A percentile compares a stretch with the other conserved stretches of the same genome.
Evolutionary conservation across 2,797 vertebrate species (phyloP).

Genomic region (Chelidonichthys spinosus): DNA sequence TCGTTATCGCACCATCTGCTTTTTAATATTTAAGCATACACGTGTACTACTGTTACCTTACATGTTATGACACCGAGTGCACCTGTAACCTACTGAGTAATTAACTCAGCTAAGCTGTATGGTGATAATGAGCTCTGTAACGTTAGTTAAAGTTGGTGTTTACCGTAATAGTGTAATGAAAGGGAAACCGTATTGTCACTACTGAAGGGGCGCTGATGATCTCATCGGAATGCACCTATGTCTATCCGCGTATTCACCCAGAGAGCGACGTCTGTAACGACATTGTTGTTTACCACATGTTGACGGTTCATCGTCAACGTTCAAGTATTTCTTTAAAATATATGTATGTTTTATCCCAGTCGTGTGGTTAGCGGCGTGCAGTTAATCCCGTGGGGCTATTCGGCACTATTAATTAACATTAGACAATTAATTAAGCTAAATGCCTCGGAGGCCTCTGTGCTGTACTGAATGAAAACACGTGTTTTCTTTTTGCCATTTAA

Average conservation of each 20-base stretch:
- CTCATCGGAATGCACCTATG: conserved; percentile 13
- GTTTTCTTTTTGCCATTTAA: conserved; percentile 12
- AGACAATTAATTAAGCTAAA: conserved; percentile 64
- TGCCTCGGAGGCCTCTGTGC: conserved; percentile 39
- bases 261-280: neutral
- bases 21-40: neutral
- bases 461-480: conserved; percentile 26
- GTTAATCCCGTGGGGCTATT: conserved; percentile 19
- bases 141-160: neutral
- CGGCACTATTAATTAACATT: conserved; percentile 61
- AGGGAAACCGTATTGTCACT: neutral
- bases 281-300: neutral
- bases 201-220: conserved; percentile 19
- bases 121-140: neutral
- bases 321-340: too few relatives aligned
- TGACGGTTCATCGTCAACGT: too few relatives aligned
- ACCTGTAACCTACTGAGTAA: conserved; percentile 52
- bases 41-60: neutral
- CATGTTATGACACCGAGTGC: conserved; percentile 41
- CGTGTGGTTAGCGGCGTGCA: conserved; percentile 21
- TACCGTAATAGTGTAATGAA: neutral
- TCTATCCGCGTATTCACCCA: neutral
- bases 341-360: neutral
- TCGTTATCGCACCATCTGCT: neutral
- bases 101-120: neutral